Base-by-base conservation (phyloP, 2,113 vertebrate species). In the Takifugu bimaculatus region DNA sequence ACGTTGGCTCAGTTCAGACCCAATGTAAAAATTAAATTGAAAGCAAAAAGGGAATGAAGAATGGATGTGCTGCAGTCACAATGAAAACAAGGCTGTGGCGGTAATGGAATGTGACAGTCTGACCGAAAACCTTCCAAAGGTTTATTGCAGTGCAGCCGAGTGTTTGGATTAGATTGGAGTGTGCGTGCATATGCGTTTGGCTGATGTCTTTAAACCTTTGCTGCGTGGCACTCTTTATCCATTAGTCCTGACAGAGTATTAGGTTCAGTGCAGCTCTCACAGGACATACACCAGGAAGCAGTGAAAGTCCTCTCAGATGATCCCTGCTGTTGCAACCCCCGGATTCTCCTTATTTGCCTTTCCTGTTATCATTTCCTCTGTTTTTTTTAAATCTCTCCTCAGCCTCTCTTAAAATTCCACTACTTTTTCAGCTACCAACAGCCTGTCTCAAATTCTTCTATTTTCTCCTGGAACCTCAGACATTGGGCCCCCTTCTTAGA, bases 251-350 rank as follows among this genome's bases (percentile, higher is more conserved):
- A 70, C 75, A 59, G 62, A 70, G 68, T 28, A 60, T 74, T 77
- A 82, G 76, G 80, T 79, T 73, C 81, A 84, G 72, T 70, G 80
- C 79, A 62, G 69, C 13, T 6, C 65, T 62, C 57, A 69, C 78
- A 79, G 82, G 85, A 76, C 76, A 81, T 83, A 80, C 86, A 67
- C 81, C 25, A 20, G 47, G 43, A 35, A 65, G 50, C 67, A 55
- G 26, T 59, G 52, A 48, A 66, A 54, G 49, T 63, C 63, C 60
- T 68, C 54, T 63, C 49, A 73, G 28, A 49, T 28, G 9, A 57
- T 74, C 65, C 52, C 63, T 75, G 60, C 64, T 11, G 20, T 67
- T 65, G 52, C 52, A 53, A 62, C 35, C 64, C 3, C 44, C 9
- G 12, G 52, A 35, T 64, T 75, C 67, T 76, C 63, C 54, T 70